Evolutionary conservation across 2,797 vertebrate species (phyloP), one percentile per base, ranked within the genome.

Genomic region (Trematomus bernacchii): DNA sequence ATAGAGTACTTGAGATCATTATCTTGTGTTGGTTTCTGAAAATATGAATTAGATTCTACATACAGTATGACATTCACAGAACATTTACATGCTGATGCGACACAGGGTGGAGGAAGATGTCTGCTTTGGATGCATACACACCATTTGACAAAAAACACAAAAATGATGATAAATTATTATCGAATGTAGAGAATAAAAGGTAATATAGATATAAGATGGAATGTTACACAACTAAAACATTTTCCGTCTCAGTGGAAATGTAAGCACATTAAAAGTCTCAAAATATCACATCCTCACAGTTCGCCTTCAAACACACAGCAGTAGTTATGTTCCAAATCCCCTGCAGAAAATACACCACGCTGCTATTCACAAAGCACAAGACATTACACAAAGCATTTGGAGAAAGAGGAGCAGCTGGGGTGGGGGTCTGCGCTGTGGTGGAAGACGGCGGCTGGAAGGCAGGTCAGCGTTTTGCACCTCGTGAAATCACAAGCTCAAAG

Each of bases 371-470:
- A 54, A 68, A 81, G 70, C 80, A 71, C 54, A 21, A 66, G 47
- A 78, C 30, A 43, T 30, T 14, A 18, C 78, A 9, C 33, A 9
- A 9, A 37, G 33, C 33, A 37, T 37, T 9, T 37, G 47, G 78
- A 63, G 55, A 37, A 71, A 18, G 18, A 57, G 57, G 19, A 48
- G 53, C 6, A 47, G 23, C 37, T 69, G 68, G 85, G 79, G 80
- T 84, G 73, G 85, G 73, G 85, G 79, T 81, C 80, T 55, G 79
- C 77, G 74, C 87, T 86, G 83, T 64, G 85, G 81, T 86, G 93
- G 93, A 94, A 94, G 90, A 94, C 92, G 9, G 54, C 7, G 80
- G 85, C 86, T 82, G 66, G 53, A 54, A 78, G 80, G 79, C 84
- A 71, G 76, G 61, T 71, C 86, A 87, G 85, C 80, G 37, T 82